Conservation (phyloP, 2,888 invertebrate genomes). For the Idaea aversata region DNA sequence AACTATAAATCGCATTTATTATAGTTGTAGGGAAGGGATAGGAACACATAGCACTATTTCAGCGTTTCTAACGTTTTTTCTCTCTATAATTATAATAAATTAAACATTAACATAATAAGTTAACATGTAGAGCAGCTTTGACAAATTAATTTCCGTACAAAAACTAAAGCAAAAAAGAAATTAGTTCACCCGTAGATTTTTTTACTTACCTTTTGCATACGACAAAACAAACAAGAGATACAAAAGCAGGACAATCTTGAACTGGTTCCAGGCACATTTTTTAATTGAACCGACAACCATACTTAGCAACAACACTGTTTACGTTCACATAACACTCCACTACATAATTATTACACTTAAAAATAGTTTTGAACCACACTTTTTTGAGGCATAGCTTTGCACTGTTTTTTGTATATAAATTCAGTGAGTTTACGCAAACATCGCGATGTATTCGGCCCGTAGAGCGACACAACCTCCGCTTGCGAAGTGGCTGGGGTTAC, state of each 20-base stretch:
- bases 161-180: slow-evolving; percentile 15
- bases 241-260: slow-evolving; percentile 64
- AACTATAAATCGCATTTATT: no score
- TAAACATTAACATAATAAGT: slow-evolving; percentile 10
- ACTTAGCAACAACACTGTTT: slow-evolving; percentile 59
- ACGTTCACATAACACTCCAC: slow-evolving; percentile 52
- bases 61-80: neutral
- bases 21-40: no score
- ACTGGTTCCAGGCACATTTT: slow-evolving; percentile 66
- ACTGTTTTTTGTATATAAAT: slow-evolving; percentile 21
- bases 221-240: slow-evolving; percentile 63
- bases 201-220: slow-evolving; percentile 58
- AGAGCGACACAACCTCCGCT: slow-evolving; percentile 65
- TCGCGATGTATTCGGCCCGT: slow-evolving; percentile 61
- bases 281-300: slow-evolving; percentile 71
- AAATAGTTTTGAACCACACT: slow-evolving; percentile 21
- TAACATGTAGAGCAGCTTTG: slow-evolving; percentile 17
- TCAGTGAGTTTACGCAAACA: slow-evolving; percentile 53
- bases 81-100: neutral
- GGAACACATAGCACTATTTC: neutral
- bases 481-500: slow-evolving; percentile 61
- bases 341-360: slow-evolving; percentile 36
- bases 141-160: slow-evolving; percentile 23
- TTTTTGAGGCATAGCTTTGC: slow-evolving; percentile 9
- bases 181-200: slow-evolving; percentile 18